Base-by-base conservation (phyloP, 2,797 vertebrate genomes). In the Trachops cirrhosus region DNA sequence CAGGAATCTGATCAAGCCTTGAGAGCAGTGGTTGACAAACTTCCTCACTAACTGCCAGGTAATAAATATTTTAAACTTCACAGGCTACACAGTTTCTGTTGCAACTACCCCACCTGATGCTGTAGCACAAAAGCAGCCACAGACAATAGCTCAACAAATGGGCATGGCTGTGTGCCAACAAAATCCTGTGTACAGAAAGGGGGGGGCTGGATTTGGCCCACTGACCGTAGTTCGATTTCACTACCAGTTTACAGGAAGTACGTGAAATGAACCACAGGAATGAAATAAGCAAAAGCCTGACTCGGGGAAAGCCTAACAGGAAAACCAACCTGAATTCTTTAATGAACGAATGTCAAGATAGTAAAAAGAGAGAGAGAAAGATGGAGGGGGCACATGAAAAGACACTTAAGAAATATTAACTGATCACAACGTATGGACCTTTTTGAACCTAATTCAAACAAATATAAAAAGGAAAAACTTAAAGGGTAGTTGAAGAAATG, bases 311-410 rank as follows among this genome's bases (percentile, higher is more conserved):
- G 39, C 5, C 11, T 77, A 89, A 68, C 24, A 34, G 50, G 44
- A 92, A 86, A 95, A 83, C 50, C 32, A 62, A 54, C 37, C 21
- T 54, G 34, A 92, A 75, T 94, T 86, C 52, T 80, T 82, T 82
- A 52, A 80, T 22, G 73, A 85, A 74, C 75, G 52, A 86, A 82
- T 71, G 41, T 86, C 29, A 90, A 92, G 54, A 71, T 54, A 62
- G 19, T 77, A 52, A 70, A 59, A 50, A 34, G 11, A n/a, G 10
- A 5, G 4, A 67, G 15, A 14, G 32, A 39, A 67, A 67, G 26
- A n/a, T 16, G 5, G 21, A 15, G 3, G 50, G 21, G 1, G 8
- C n/a, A 62, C 16, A 46, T 37, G 32, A 84, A 73, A 85, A 85
- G 34, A 84, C 62, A 41, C 16, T n/a, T 73, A n/a, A 79, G 48